Conservation (phyloP, 2,797 vertebrate genomes). For the Peromyscus nudipes region DNA sequence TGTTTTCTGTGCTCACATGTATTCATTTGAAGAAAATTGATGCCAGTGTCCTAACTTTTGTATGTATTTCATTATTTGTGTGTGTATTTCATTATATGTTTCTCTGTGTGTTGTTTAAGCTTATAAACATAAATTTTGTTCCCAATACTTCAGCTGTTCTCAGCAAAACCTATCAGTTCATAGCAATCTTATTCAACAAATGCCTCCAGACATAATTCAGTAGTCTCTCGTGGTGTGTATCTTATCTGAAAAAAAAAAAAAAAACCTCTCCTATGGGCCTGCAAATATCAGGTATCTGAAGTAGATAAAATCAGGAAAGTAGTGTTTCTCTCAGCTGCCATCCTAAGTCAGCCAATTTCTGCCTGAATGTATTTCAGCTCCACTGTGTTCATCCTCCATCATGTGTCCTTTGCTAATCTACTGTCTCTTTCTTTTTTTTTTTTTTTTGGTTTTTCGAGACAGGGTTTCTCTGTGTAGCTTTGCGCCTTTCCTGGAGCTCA, state of each 20-base stretch:
- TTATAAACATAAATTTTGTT: background rate
- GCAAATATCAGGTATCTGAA: constrained; percentile 5
- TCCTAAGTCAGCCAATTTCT: background rate
- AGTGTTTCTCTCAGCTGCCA: background rate
- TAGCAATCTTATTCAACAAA: background rate
- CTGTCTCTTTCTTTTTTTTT: background rate
- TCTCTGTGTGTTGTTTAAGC: background rate
- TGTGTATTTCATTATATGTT: background rate
- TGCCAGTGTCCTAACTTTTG: background rate
- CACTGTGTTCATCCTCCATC: background rate
- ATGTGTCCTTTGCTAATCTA: background rate
- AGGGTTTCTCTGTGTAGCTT: too few species aligned
- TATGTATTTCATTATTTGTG: background rate
- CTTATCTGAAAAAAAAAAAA: background rate
- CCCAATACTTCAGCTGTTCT: constrained; percentile 18
- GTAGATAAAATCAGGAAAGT: background rate
- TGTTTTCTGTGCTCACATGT: background rate
- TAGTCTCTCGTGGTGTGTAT: background rate
- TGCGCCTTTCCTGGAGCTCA: too few species aligned
- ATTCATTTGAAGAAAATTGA: background rate
- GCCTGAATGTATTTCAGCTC: background rate
- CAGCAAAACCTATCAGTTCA: background rate
- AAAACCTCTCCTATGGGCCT: background rate
- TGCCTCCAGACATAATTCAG: background rate
- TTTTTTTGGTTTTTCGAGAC: too few species aligned